Evolutionary conservation across 2,797 vertebrate genomes (phyloP).

Genomic region (Scolopax rusticola): DNA sequence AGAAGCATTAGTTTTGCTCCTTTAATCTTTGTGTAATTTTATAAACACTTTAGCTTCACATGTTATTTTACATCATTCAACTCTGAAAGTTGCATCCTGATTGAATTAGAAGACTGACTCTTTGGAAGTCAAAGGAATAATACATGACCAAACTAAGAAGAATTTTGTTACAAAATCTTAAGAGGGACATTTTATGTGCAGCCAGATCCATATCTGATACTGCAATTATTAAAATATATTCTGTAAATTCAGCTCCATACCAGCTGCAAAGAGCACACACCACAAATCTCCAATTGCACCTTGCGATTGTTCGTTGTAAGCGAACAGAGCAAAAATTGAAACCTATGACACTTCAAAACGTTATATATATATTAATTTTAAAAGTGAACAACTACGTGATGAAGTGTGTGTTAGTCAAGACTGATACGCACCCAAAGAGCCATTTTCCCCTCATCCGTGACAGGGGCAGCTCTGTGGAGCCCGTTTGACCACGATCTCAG

Average conservation of each 20-base stretch:
- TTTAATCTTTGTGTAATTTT: neutral
- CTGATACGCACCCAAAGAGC: neutral
- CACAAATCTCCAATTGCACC: neutral
- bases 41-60: neutral
- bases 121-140: neutral
- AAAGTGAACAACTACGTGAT: fast-evolving
- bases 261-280: neutral
- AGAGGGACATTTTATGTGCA: neutral
- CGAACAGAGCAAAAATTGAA: neutral
- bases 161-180: neutral
- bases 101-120: neutral
- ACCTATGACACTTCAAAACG: fast-evolving
- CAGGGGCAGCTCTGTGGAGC: neutral
- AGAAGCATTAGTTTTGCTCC: neutral
- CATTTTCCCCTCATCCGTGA: no score
- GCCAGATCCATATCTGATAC: fast-evolving
- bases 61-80: neutral
- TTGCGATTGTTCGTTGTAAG: no score
- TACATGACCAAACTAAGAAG: fast-evolving
- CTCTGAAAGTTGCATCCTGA: neutral
- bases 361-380: fast-evolving
- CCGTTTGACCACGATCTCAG: neutral
- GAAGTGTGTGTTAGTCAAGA: fast-evolving
- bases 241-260: neutral
- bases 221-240: neutral